phyloP scores from a whole-genome alignment of 2,888 invertebrate species.

The Ennomos quercinarius region DNA sequence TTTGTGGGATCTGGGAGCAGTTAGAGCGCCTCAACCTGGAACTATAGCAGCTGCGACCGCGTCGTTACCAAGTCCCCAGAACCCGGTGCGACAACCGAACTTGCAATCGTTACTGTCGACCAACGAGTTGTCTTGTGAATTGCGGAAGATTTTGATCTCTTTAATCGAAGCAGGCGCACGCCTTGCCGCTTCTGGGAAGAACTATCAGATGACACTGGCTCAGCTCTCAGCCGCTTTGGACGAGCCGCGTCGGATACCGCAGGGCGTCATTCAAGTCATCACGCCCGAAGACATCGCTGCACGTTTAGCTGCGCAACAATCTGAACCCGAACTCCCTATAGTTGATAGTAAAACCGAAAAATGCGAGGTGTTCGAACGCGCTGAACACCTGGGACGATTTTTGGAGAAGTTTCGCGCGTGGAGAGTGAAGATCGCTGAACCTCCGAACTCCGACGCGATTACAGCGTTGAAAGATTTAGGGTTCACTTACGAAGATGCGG shows the following conservation, averaged over 20 bases:
- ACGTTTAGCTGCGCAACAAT: slow-evolving; percentile 41
- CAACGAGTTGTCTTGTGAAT: slow-evolving; percentile 72
- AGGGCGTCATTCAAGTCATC: slow-evolving; percentile 65
- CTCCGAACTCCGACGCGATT: slow-evolving; percentile 65
- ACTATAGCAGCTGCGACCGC: slow-evolving; percentile 77
- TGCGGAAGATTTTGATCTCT: slow-evolving; percentile 75
- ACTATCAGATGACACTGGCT: slow-evolving; percentile 70
- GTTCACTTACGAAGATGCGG: slow-evolving; percentile 65
- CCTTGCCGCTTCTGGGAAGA: slow-evolving; percentile 72
- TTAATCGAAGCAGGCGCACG: slow-evolving; percentile 77
- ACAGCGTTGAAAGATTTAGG: slow-evolving; percentile 68
- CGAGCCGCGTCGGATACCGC: slow-evolving; percentile 58
- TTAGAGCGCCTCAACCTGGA: slow-evolving; percentile 69
- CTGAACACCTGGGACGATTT: slow-evolving; percentile 70
- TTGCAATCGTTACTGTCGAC: slow-evolving; percentile 75
- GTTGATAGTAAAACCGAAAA: slow-evolving; percentile 13
- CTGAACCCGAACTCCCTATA: slow-evolving; percentile 34
- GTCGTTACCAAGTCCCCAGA: slow-evolving; percentile 64
- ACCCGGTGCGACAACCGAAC: slow-evolving; percentile 67
- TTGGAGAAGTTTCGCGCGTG: slow-evolving; percentile 74
- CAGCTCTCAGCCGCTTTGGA: slow-evolving; percentile 73
- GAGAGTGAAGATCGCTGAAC: slow-evolving; percentile 65
- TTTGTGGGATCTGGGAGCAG: slow-evolving; percentile 74
- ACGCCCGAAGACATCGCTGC: slow-evolving; percentile 75
- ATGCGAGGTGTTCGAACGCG: slow-evolving; percentile 55